Base-by-base conservation (phyloP, 2,888 invertebrate species). In the Leptothorax acervorum region DNA sequence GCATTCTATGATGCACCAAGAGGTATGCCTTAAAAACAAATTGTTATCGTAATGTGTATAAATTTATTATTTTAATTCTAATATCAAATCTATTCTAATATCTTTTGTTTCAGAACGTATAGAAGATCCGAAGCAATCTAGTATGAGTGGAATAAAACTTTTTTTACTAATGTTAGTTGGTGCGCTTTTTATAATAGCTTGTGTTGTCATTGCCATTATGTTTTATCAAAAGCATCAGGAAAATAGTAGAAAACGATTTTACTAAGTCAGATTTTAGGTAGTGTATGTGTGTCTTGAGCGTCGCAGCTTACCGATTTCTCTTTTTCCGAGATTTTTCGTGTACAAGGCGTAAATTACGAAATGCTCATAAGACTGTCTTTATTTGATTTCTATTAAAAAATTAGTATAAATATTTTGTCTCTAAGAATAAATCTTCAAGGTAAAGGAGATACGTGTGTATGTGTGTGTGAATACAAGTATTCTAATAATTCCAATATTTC, bases 191-290 rank as follows among this genome's bases (percentile, higher is more conserved):
- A 95, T 99, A 12, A 97, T 98, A 63, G 98, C 97, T 0, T 96
- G 97, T 87, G 97, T 98, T 0, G 97, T 99, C 3, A 96, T 99
- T 79, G 99, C 98, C 45, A 97, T 99, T 86, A 97, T 99, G 96
- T 97, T 98, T 94, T 99, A 99, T 94, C 98, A 99, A 94, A 99
- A 99, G 94, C 97, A 97, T 85, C 98, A 98, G 94, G 98, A 98
- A 93, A 97, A 98, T 89, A 97, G 97, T 85, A 96, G 98, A 92
- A 99, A 99, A 95, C 96, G 99, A 92, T 97, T 98, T 95, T 97
- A 97, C 93, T 97, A 88, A 88, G 39, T 70, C 51, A 65, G 9
- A 4, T 53, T 39, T 53, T 23, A 51, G 3, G 18, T 48, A 23
- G 11, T 9, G 23, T 63, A 8, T 53, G 23, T 55, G 11, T 6